Evolutionary conservation across 2,113 vertebrate genomes (phyloP), one percentile per base, ranked within the genome.

Genomic region (Muntiacus muntjak): DNA sequence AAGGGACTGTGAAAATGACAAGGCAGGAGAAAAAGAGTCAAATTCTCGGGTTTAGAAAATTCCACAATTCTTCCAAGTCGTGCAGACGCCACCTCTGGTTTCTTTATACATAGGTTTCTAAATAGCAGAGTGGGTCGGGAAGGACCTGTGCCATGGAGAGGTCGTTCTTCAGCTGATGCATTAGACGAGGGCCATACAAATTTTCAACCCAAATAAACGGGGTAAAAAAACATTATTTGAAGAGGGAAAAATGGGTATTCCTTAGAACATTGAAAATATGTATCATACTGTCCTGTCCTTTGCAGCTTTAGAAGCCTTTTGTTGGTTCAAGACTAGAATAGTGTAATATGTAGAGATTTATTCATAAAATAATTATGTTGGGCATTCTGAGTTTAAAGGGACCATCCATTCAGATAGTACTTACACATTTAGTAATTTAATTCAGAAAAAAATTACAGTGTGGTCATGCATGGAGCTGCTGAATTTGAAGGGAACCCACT

Each of bases 321-420:
- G 71, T 95, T 94, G 5, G 0, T 84, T 28, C 62, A 55, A 91
- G 86, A 95, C 36, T 45, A 94, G 89, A 76, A 86, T 26, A 62
- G 94, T 86, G 58, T 74, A 78, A 76, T 90, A 81, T 45, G 30
- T 76, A 81, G 87, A 85, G 83, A 60, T 92, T 94, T 89, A 93
- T 58, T 64, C 57, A 83, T 62, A 60, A 89, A 92, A 91, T 88
- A 36, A 85, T 74, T 76, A n/a, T 71, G 30, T 47, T 86, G 78
- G 64, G 36, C 23, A 71, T 78, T 60, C 54, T 76, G 85, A 87
- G 64, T 92, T 92, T 92, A 95, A 94, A 82, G 45, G 47, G 30
- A 28, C 25, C 64, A 52, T 89, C 47, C 58, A 74, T 40, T 62
- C 71, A 95, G 95, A 87, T 2, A 86, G 58, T 47, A 36, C 40